A percentile compares a stretch with the other conserved stretches of the same genome.
phyloP scores from a whole-genome alignment of 2,888 invertebrate species.

The Tricholauxania praeusta region DNA sequence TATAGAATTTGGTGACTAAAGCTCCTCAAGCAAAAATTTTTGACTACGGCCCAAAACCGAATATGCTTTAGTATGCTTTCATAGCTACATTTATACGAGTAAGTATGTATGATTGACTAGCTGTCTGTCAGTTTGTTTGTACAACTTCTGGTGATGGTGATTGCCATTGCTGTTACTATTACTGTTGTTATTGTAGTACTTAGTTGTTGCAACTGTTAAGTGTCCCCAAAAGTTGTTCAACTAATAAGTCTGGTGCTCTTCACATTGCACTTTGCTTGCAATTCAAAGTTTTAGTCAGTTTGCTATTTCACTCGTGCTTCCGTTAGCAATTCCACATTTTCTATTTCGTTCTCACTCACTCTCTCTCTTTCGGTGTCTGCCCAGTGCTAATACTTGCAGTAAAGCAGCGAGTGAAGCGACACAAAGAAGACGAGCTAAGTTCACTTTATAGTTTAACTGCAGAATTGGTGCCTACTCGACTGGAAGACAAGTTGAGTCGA shows the following conservation, averaged over 20 bases:
- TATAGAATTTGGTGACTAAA: no score
- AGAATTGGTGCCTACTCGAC: conserved; percentile 52
- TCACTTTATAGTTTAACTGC: conserved; percentile 48
- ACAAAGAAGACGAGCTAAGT: conserved; percentile 33
- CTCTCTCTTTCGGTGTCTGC: no score
- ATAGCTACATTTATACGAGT: neutral
- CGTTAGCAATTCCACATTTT: no score
- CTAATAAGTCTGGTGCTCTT: conserved; percentile 29
- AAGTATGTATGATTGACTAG: neutral
- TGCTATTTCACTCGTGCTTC: no score
- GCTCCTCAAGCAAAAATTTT: no score
- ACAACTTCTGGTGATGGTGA: conserved; percentile 13
- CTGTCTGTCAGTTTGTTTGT: conserved; percentile 27
- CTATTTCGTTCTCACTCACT: no score
- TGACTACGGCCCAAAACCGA: neutral
- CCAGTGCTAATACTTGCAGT: neutral
- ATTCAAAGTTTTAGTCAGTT: neutral
- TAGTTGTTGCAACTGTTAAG: conserved; percentile 8
- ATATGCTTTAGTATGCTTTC: neutral
- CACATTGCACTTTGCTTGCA: neutral
- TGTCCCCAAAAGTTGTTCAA: conserved; percentile 36
- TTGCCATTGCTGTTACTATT: neutral
- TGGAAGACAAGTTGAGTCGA: conserved; percentile 51
- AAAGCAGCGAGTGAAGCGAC: neutral
- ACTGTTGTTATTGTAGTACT: neutral